Conservation (phyloP, 2,888 invertebrate genomes). For the Cosmia trapezina region DNA sequence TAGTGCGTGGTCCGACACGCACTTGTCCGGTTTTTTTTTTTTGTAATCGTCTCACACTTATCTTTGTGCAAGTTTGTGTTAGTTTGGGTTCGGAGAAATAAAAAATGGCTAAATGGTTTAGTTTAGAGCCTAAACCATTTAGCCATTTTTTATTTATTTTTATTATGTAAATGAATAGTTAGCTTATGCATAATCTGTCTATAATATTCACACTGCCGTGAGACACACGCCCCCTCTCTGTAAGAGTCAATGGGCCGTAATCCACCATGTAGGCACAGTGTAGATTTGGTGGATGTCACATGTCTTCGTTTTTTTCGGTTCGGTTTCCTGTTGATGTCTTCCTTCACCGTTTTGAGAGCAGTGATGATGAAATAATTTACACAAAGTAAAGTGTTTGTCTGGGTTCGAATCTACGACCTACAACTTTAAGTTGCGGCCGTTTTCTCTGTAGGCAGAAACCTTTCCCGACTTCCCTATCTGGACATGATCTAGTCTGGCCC, state of each 20-base stretch:
- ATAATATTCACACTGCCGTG: background rate
- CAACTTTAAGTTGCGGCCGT: background rate
- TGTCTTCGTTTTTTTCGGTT: background rate
- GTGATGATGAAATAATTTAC: background rate
- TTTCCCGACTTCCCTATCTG: constrained; percentile 1
- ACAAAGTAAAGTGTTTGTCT: background rate
- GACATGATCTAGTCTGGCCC: constrained; percentile 24
- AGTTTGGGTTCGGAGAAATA: too few relatives aligned
- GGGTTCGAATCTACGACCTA: background rate
- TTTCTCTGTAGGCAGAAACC: constrained; percentile 42
- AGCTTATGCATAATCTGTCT: background rate
- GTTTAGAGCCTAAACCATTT: too few relatives aligned
- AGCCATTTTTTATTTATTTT: too few relatives aligned
- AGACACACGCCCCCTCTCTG: background rate
- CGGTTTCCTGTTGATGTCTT: background rate
- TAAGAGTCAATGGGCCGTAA: background rate
- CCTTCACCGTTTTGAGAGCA: background rate
- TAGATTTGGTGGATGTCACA: background rate
- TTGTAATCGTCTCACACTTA: background rate
- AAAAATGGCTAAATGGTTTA: too few relatives aligned
- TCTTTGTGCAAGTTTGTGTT: background rate
- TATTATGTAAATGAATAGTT: background rate
- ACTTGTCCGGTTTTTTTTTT: too few relatives aligned
- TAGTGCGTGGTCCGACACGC: too few relatives aligned
- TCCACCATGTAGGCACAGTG: background rate